phyloP scores from a whole-genome alignment of 2,797 vertebrate species.

The Steatocranus sp. region DNA sequence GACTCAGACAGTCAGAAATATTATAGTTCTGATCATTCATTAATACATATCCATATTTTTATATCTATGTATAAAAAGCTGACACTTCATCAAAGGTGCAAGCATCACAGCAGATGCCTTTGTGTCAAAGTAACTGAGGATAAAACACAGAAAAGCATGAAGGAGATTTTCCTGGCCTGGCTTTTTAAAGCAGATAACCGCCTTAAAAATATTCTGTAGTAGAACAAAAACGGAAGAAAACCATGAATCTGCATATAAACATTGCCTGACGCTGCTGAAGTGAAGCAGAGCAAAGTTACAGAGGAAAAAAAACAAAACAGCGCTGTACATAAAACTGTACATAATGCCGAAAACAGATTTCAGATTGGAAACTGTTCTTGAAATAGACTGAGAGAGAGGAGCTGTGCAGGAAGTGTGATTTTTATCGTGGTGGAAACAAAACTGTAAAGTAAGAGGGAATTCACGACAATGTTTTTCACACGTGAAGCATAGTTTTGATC shows the following conservation, averaged over 20 bases:
- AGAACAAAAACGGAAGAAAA: background rate
- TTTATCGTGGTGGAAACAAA: background rate
- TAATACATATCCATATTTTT: background rate
- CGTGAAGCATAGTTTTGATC: background rate
- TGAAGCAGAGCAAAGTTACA: background rate
- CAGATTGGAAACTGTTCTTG: background rate
- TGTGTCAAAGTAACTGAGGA: background rate
- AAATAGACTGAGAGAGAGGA: background rate
- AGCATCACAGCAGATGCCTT: background rate
- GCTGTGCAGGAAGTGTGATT: background rate
- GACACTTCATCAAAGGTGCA: background rate
- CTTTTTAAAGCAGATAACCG: background rate
- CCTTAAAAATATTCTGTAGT: background rate
- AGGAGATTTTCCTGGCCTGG: background rate
- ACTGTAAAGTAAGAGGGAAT: background rate
- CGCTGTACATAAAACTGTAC: background rate
- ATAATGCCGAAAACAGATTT: background rate
- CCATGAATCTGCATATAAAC: background rate
- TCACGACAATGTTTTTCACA: background rate
- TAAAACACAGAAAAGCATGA: background rate
- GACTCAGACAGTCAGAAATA: background rate
- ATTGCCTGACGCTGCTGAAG: background rate
- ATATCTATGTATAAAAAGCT: background rate
- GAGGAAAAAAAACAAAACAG: background rate
- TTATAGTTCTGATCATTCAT: background rate